Conservation (phyloP, 92 coral and sea anemone genomes). For the Hydrozoanthus gracilis region DNA sequence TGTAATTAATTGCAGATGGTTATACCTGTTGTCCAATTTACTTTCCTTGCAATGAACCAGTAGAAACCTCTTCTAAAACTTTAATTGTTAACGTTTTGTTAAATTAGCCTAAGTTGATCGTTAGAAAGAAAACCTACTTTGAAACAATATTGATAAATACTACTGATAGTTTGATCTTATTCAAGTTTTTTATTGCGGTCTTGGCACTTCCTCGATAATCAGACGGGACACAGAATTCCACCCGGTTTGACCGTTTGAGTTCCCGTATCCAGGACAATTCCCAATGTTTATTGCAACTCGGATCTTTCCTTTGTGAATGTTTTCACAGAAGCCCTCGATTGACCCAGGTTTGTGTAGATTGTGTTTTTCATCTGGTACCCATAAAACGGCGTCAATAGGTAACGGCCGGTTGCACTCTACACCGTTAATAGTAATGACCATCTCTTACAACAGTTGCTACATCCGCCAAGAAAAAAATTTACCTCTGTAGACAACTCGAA, state of each 20-base stretch:
- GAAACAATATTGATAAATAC: no score
- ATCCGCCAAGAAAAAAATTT: not conserved
- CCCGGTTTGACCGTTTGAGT: not conserved
- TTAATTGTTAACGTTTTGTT: no score
- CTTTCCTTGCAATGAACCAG: no score
- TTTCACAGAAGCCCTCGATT: not conserved
- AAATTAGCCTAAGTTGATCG: no score
- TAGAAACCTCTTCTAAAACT: no score
- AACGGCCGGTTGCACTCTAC: not conserved
- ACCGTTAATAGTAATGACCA: constrained; percentile 4
- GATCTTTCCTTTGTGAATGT: constrained; percentile 8
- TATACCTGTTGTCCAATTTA: no score
- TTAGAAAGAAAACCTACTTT: no score
- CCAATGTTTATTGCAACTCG: constrained; percentile 13
- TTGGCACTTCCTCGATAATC: not conserved
- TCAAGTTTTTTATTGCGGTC: not conserved
- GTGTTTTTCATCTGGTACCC: not conserved
- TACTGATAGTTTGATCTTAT: no score
- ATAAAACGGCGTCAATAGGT: not conserved
- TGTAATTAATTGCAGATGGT: no score
- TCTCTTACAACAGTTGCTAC: not conserved
- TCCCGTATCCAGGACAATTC: not conserved
- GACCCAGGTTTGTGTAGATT: not conserved
- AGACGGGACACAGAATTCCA: constrained; percentile 6
- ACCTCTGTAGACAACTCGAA: constrained; percentile 5